Percentiles rank a stretch among this genome's conserved stretches.
Evolutionary conservation across 2,113 vertebrate species (phyloP).

Genomic region (Macrotus californicus): DNA sequence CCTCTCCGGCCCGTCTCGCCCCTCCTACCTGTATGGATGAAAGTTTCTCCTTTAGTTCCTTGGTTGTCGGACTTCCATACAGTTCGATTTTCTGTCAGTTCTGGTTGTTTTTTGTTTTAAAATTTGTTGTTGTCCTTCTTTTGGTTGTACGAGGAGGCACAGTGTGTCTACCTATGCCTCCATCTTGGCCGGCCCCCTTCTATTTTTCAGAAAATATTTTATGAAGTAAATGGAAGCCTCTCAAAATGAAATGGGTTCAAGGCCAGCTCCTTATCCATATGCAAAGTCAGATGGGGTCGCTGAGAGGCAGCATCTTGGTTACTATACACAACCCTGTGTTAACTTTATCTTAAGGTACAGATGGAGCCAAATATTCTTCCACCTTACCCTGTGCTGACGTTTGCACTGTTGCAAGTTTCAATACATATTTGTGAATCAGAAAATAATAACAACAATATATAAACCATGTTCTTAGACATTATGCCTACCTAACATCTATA

Average conservation of each 20-base stretch:
- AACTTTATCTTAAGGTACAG: neutral
- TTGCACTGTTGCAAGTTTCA: neutral
- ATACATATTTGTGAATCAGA: neutral
- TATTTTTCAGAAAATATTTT: too few species aligned
- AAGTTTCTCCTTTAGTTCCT: too few species aligned
- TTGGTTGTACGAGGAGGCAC: too few species aligned
- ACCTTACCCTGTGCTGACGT: neutral
- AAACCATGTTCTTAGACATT: neutral
- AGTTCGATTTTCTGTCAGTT: too few species aligned
- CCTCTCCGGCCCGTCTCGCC: too few species aligned
- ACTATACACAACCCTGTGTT: neutral
- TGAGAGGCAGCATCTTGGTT: neutral
- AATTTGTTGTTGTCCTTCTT: too few species aligned
- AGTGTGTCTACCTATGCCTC: too few species aligned
- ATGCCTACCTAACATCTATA: neutral
- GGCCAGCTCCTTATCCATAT: neutral
- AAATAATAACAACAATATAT: neutral
- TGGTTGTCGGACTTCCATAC: too few species aligned
- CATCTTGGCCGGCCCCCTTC: too few species aligned
- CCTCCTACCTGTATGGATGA: too few species aligned
- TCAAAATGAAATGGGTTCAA: conserved; percentile 49
- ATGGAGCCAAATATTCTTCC: neutral
- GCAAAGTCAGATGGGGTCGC: neutral
- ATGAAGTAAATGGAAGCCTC: conserved; percentile 55
- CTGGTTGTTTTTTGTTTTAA: too few species aligned